Base-by-base conservation (phyloP, 2,797 vertebrate species). In the Mionectes olivaceus region DNA sequence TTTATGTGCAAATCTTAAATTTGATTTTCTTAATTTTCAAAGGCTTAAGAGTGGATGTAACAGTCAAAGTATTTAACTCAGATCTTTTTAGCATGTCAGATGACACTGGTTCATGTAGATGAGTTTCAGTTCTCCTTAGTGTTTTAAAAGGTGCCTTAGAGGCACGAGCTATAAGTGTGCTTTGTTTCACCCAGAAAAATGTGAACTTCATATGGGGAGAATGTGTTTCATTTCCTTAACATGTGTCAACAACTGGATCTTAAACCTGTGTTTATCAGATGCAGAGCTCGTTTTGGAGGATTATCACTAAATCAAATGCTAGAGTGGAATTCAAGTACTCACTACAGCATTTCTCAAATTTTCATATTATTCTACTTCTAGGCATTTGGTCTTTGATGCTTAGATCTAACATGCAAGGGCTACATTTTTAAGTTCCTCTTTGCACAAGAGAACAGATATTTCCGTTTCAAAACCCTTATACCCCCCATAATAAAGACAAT, bases 141-240 rank as follows among this genome's bases (percentile, higher is more conserved):
- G 52, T 69, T 93, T 89, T 88, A 82, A 75, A 92, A 91, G 70
- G 69, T 88, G 43, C 55, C 35, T 83, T 73, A 67, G 89, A 95
- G 82, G 89, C 63, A 19, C 4, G 30, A 94, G 91, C 59, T 76
- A 89, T 57, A 91, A 94, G 63, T 11, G 56, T 83, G 91, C 92
- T 94, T 96, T 96, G 90, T 97, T 94, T 94, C 91, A 88, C 87
- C 76, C 76, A 90, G 57, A 96, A 87, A 92, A 97, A 97, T 83
- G 91, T 87, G 89, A 95, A 79, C 73, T 93, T 95, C 92, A 94
- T 95, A 94, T 78, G 67, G 33, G 83, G 82, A 94, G 92, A 96
- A 96, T 67, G 93, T 94, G 94, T 97, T 97, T 97, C 89, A 96
- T 97, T 97, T 97, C 94, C 96, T 97, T 94, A 89, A 67, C 84